Evolutionary conservation across 1,140 invertebrate genomes (phyloP), one percentile per base, ranked within the genome.

Genomic region (Neuroterus valhalla): DNA sequence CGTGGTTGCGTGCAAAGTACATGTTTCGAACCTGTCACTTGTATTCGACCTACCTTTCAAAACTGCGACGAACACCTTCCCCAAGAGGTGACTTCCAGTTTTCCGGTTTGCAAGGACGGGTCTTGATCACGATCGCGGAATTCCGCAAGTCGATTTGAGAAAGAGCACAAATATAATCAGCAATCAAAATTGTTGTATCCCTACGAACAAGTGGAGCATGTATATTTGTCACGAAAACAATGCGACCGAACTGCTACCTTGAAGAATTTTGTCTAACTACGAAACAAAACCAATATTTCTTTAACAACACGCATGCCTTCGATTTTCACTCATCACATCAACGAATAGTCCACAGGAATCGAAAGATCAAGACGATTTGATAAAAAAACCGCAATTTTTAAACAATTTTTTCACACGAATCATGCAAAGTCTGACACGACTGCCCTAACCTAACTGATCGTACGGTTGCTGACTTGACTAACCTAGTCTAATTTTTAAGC

Each of bases 151-250:
- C 23, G 26, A 52, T 44, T 55, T 50, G 19, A 31, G n/a, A 62
- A 68, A 68, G 17, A 38, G 42, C 44, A 48, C 23, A 55, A 21
- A 19, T 38, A 52, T 44, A 55, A 14, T 43, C n/a, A 62, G 8
- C 44, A 55, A 55, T 66, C 44, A 46, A 38, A 38, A 38, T 38
- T 5, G 4, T 23, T 38, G 21, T 62, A 38, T 10, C 31, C 31
- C 38, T 21, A 55, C 3, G 62, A 50, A 62, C 52, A 62, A 62
- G 52, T 15, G 21, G 50, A 55, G 23, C 52, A 55, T 55, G 21
- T 55, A 82, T 70, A 82, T 50, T 75, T 52, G 50, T 72, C 73
- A 84, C 77, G 81, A 84, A 84, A 85, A 86, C 82, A 86, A 84
- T 80, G 76, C 82, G 81, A 84, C 66, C 66, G 73, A 74, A 50